phyloP scores from a whole-genome alignment of 2,113 vertebrate genomes.

The Pristiophorus japonicus region DNA sequence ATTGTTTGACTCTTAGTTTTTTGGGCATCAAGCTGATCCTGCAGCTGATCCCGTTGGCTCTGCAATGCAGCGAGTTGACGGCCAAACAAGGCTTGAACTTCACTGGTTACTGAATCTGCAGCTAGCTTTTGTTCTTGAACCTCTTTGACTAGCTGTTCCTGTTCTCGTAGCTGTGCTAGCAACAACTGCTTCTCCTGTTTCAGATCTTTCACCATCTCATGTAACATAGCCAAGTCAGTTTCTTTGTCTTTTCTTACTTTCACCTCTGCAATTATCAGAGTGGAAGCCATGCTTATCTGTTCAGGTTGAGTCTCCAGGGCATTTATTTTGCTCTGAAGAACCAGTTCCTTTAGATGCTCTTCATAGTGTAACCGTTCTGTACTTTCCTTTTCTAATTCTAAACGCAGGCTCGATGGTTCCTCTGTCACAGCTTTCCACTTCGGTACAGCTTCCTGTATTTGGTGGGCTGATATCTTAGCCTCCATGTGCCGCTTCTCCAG shows the following conservation, averaged over 20 bases:
- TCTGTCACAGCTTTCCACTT: conserved; percentile 53
- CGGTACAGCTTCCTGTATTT: conserved; percentile 54
- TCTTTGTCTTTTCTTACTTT: conserved; percentile 11
- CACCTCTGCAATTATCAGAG: background rate
- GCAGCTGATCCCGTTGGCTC: conserved; percentile 50
- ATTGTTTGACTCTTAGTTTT: conserved; percentile 47
- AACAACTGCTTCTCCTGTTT: conserved; percentile 50
- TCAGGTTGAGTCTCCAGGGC: conserved; percentile 36
- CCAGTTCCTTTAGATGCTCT: conserved; percentile 49
- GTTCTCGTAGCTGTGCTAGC: conserved; percentile 48
- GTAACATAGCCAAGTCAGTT: conserved; percentile 18
- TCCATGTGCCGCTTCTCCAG: conserved; percentile 51
- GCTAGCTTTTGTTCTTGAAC: conserved; percentile 53
- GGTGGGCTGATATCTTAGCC: conserved; percentile 50
- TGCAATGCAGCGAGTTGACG: conserved; percentile 47
- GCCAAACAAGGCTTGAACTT: conserved; percentile 49
- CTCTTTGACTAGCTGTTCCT: conserved; percentile 55
- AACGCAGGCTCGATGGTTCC: conserved; percentile 51
- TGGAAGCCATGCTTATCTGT: background rate
- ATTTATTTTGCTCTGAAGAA: conserved; percentile 47
- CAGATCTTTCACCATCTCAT: conserved; percentile 50
- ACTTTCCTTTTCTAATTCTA: conserved; percentile 50
- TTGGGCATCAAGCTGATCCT: conserved; percentile 50
- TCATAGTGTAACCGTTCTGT: conserved; percentile 46
- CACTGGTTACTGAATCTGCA: conserved; percentile 45